Conservation (phyloP, 1,140 invertebrate species). For the Drosophila neocordata region DNA sequence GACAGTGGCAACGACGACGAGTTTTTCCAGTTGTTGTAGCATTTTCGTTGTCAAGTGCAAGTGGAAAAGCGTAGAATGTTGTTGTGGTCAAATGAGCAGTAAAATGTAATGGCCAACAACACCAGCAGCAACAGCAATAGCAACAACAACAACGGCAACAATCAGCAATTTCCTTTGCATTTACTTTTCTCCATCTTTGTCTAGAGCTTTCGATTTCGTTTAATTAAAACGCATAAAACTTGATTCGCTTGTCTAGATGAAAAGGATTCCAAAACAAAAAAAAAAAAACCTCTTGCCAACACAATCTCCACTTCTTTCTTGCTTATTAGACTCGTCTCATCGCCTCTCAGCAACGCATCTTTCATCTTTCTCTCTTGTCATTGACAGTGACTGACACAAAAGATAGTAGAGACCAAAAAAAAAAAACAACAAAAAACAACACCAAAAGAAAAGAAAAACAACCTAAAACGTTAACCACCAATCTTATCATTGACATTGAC, state of each 20-base stretch:
- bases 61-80: conserved; percentile 53
- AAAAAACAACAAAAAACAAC: not conserved
- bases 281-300: conserved; percentile 13
- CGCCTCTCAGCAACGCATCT: not conserved
- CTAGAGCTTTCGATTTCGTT: conserved; percentile 73
- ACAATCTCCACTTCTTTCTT: conserved; percentile 1
- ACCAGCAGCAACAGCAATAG: conserved; percentile 29
- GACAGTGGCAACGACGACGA: conserved; percentile 28
- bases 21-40: conserved; percentile 53
- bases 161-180: conserved; percentile 70
- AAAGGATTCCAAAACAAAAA: conserved; percentile 40
- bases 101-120: conserved; percentile 44
- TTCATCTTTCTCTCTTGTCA: conserved; percentile 33
- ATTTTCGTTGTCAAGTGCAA: conserved; percentile 81
- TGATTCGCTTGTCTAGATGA: conserved; percentile 24
- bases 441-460: not conserved
- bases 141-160: conserved; percentile 53
- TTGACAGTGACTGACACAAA: conserved; percentile 53
- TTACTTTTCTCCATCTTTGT: conserved; percentile 22
- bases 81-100: conserved; percentile 60
- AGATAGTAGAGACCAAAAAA: conserved; percentile 18
- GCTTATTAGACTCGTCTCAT: conserved; percentile 8
- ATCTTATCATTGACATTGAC: conserved; percentile 61
- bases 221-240: conserved; percentile 78
- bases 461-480: not conserved